Conservation (phyloP, 2,113 vertebrate species). For the Eurypyga helias region DNA sequence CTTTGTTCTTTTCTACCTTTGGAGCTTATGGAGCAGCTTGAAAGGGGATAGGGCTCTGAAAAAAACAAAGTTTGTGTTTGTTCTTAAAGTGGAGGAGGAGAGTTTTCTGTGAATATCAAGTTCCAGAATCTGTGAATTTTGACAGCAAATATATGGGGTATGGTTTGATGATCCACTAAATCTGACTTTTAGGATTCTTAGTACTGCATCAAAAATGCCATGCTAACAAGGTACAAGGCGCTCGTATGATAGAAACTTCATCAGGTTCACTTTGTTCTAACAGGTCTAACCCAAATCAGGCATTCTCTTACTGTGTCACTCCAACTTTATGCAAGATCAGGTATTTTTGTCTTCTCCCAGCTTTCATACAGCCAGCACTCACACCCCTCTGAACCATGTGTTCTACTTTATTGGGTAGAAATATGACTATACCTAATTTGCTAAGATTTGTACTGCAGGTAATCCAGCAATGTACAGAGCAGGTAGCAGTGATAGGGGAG, state of each 20-base stretch:
- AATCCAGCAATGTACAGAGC: neutral
- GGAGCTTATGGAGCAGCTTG: neutral
- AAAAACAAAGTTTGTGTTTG: neutral
- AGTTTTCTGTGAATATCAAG: neutral
- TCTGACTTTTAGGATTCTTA: neutral
- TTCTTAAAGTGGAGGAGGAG: neutral
- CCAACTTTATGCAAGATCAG: neutral
- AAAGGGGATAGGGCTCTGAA: neutral
- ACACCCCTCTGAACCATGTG: rapidly evolving
- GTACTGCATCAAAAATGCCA: neutral
- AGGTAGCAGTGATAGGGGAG: neutral
- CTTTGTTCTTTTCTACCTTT: neutral
- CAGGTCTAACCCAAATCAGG: neutral
- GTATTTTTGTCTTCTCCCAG: neutral
- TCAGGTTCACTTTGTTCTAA: neutral
- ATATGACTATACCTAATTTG: neutral
- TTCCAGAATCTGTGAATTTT: neutral
- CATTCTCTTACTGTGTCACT: neutral
- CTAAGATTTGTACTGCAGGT: neutral
- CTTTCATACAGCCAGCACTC: neutral
- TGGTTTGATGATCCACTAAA: neutral
- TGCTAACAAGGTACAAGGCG: neutral
- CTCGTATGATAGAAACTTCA: neutral
- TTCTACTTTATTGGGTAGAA: neutral
- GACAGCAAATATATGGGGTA: neutral